Percentiles rank a stretch among this genome's conserved stretches.
phyloP scores from a whole-genome alignment of 2,888 invertebrate genomes.

The Sesia apiformis region DNA sequence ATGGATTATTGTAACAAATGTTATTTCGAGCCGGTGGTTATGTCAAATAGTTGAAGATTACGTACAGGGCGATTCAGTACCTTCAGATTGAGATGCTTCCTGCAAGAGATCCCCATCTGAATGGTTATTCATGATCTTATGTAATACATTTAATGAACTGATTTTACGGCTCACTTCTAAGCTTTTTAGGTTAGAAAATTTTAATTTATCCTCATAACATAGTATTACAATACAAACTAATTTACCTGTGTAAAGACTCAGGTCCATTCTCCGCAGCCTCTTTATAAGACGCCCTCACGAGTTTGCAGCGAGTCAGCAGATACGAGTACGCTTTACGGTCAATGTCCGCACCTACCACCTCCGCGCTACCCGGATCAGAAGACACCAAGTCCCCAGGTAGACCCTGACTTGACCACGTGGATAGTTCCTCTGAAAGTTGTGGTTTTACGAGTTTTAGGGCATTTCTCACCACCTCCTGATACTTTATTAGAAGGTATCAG shows the following conservation, averaged over 20 bases:
- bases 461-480: too few species aligned
- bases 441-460: too few species aligned
- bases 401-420: slow-evolving; percentile 42
- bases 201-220: too few species aligned
- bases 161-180: neutral
- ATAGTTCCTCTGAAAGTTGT: slow-evolving; percentile 44
- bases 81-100: too few species aligned
- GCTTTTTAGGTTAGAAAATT: neutral
- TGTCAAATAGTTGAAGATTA: too few species aligned
- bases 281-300: slow-evolving; percentile 43
- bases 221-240: neutral
- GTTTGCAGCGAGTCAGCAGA: slow-evolving; percentile 50
- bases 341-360: slow-evolving; percentile 30
- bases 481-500: too few species aligned
- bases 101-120: too few species aligned
- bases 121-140: too few species aligned
- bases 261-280: slow-evolving; percentile 16
- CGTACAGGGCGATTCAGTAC: too few species aligned
- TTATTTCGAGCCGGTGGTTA: too few species aligned
- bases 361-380: slow-evolving; percentile 25
- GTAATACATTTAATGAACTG: too few species aligned
- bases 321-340: slow-evolving; percentile 51
- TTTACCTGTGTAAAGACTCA: slow-evolving; percentile 36
- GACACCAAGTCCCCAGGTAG: slow-evolving; percentile 51
- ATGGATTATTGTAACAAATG: too few species aligned